Percentiles rank a stretch among this genome's conserved stretches.
These are phyloP conservation scores for Biston betularia DNA, from an alignment of 2,888 invertebrate species.

Conservation along the genomic window DNA sequence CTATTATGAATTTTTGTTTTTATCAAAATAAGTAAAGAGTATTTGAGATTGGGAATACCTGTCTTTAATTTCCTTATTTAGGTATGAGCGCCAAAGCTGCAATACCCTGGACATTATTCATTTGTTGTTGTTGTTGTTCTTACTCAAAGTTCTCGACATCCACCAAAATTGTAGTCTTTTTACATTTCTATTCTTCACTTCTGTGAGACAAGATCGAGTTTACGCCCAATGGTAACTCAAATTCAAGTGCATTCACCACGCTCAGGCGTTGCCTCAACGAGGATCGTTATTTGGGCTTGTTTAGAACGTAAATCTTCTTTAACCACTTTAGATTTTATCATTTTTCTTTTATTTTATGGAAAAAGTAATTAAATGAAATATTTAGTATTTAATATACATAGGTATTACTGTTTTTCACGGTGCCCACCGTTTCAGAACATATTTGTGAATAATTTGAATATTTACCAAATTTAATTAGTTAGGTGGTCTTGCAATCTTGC, in stretches of 20 bases:
- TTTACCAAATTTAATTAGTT: too few species aligned
- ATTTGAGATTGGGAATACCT: too few species aligned
- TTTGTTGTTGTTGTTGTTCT: background rate
- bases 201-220: slow-evolving; percentile 32
- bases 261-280: slow-evolving; percentile 49
- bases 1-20: too few species aligned
- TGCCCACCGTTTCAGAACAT: background rate
- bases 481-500: too few species aligned
- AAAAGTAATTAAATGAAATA: background rate
- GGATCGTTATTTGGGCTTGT: slow-evolving; percentile 48
- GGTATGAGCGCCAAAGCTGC: too few species aligned
- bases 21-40: too few species aligned
- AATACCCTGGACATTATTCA: too few species aligned
- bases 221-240: slow-evolving; percentile 44
- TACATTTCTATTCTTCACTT: background rate
- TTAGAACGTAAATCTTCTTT: slow-evolving; percentile 42
- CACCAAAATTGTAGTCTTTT: background rate
- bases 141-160: background rate
- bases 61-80: too few species aligned
- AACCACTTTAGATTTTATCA: slow-evolving; percentile 31
- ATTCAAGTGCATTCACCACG: slow-evolving; percentile 62
- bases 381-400: background rate
- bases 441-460: background rate
- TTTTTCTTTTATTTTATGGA: slow-evolving; percentile 6
- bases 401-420: background rate